Conservation (phyloP, 2,888 invertebrate genomes). For the Sussaba pulchella region DNA sequence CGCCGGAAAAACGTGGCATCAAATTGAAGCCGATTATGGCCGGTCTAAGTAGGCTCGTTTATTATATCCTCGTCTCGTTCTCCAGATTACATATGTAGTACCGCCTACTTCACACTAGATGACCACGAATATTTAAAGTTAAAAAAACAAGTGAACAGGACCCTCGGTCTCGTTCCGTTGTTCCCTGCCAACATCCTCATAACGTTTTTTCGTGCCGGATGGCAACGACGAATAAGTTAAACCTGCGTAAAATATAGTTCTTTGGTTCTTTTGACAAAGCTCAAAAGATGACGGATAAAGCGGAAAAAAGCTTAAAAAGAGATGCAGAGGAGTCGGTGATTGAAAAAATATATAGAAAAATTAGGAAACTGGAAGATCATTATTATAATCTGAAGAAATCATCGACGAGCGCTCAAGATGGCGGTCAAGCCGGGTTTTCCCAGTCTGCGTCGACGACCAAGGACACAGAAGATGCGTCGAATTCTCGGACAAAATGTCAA, state of each 20-base stretch:
- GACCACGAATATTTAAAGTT: conserved; percentile 44
- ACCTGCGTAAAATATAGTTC: background rate
- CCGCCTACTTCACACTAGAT: conserved; percentile 34
- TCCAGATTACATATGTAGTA: conserved; percentile 34
- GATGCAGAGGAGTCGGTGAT: conserved; percentile 42
- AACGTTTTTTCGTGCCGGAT: conserved; percentile 14
- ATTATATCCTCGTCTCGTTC: conserved; percentile 20
- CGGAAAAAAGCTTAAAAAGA: conserved; percentile 45
- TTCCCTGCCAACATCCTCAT: conserved; percentile 5
- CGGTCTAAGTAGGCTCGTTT: too few relatives aligned
- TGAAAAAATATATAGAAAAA: conserved; percentile 54
- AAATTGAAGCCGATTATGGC: too few relatives aligned
- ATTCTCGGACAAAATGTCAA: background rate
- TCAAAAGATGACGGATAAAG: conserved; percentile 33
- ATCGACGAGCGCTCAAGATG: background rate
- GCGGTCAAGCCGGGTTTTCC: background rate
- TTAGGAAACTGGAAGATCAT: conserved; percentile 48
- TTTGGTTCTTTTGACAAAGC: background rate
- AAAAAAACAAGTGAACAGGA: conserved; percentile 3
- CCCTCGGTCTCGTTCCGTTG: background rate
- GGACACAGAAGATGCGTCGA: conserved; percentile 5
- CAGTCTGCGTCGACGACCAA: background rate
- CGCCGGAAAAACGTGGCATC: too few relatives aligned
- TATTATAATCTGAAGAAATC: conserved; percentile 37
- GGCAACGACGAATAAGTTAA: background rate